Percentiles rank a stretch among this genome's conserved stretches.
Conservation (phyloP, 1,140 invertebrate genomes). For the Drosophila bifasciata region DNA sequence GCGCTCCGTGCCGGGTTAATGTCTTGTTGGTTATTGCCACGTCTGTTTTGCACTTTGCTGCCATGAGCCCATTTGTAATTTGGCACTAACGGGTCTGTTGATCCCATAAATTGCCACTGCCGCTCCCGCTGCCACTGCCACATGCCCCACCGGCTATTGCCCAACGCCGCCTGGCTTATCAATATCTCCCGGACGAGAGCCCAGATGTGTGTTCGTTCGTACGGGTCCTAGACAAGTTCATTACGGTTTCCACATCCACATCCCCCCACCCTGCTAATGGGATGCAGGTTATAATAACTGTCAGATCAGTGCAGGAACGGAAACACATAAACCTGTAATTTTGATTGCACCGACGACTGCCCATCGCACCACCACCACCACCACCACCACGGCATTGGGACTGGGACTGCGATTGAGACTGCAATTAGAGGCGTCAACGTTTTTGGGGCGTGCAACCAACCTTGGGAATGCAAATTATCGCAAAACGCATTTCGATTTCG, state of each 20-base stretch:
- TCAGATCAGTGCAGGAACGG: conserved; percentile 50
- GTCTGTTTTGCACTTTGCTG: conserved; percentile 65
- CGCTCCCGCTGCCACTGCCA: conserved; percentile 4
- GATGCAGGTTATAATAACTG: conserved; percentile 63
- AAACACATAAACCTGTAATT: conserved; percentile 65
- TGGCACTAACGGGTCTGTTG: conserved; percentile 79
- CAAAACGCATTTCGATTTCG: not conserved
- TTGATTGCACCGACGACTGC: conserved; percentile 30
- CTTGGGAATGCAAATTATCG: conserved; percentile 50
- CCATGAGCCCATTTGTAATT: conserved; percentile 73
- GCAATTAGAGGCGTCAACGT: conserved; percentile 49
- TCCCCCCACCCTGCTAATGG: not conserved
- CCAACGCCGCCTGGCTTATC: conserved; percentile 27
- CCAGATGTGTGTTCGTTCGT: conserved; percentile 5
- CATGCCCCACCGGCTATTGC: conserved; percentile 29
- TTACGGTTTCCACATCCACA: conserved; percentile 33
- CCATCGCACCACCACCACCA: too few relatives aligned
- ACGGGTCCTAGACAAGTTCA: conserved; percentile 56
- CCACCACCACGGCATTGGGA: too few relatives aligned
- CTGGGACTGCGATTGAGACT: not conserved
- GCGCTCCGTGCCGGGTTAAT: conserved; percentile 68
- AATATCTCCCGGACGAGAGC: conserved; percentile 30
- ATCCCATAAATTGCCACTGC: conserved; percentile 73
- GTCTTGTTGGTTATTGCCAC: conserved; percentile 81
- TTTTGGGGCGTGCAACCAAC: conserved; percentile 8